A percentile compares a stretch with the other conserved stretches of the same genome.
Evolutionary conservation across 2,797 vertebrate genomes (phyloP).

Genomic region (Caiman crocodilus): DNA sequence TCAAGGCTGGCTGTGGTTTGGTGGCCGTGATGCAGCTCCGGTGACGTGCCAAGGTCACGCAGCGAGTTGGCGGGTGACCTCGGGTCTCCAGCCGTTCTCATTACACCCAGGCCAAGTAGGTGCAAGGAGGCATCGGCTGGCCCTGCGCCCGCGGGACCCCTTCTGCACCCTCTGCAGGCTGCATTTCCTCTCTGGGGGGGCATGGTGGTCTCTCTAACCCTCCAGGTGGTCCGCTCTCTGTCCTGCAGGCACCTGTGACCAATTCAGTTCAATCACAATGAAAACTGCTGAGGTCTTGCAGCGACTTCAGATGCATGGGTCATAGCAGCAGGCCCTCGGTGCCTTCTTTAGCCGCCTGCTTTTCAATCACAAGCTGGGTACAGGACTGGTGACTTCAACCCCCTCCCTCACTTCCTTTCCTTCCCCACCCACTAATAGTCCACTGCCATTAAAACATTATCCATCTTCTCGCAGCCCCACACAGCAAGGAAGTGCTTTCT

Average conservation of each 20-base stretch:
- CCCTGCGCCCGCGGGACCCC: no score
- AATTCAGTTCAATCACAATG: not conserved
- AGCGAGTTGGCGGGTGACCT: not conserved
- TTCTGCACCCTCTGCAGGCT: no score
- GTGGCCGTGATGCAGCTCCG: conserved; percentile 29
- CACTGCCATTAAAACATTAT: conserved; percentile 73
- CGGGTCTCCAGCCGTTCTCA: not conserved
- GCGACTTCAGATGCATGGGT: conserved; percentile 50
- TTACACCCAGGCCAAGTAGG: no score
- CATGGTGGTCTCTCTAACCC: not conserved
- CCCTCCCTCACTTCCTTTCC: not conserved
- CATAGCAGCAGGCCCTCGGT: conserved; percentile 58
- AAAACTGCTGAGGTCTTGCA: conserved; percentile 47
- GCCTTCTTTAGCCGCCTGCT: conserved; percentile 57
- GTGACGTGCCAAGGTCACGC: not conserved
- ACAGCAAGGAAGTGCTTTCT: conserved; percentile 48
- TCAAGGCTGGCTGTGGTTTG: conserved; percentile 66
- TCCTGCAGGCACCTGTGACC: conserved; percentile 47
- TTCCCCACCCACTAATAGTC: not conserved
- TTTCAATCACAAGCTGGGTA: conserved; percentile 62
- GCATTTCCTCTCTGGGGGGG: not conserved
- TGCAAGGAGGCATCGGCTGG: no score
- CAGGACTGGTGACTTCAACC: conserved; percentile 62
- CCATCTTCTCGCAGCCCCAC: conserved; percentile 56
- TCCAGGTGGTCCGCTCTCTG: conserved; percentile 32